Evolutionary conservation across 2,888 invertebrate genomes (phyloP).

Genomic region (Tetranychus truncatus): DNA sequence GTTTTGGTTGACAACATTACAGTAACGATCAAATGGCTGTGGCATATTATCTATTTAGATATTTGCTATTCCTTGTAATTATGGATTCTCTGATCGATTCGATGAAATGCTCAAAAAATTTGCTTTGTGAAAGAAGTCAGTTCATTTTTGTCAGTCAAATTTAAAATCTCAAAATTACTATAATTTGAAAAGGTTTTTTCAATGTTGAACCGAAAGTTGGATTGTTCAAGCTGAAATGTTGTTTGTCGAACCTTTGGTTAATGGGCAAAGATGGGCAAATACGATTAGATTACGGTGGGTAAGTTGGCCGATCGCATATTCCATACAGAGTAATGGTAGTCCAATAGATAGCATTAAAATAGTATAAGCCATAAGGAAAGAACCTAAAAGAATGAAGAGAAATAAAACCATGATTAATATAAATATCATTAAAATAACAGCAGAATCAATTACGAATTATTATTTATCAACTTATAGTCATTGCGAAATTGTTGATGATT

Average conservation of each 20-base stretch:
- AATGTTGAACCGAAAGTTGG: not conserved
- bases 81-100: too few relatives aligned
- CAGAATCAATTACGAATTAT: too few relatives aligned
- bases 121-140: too few relatives aligned
- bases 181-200: not conserved
- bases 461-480: too few relatives aligned
- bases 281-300: slow-evolving; percentile 79
- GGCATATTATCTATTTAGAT: too few relatives aligned
- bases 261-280: slow-evolving; percentile 69
- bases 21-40: too few relatives aligned
- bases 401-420: not conserved
- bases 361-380: slow-evolving; percentile 84
- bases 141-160: too few relatives aligned
- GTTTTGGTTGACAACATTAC: too few relatives aligned
- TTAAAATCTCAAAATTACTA: too few relatives aligned
- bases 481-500: too few relatives aligned
- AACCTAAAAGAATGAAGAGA: slow-evolving; percentile 42
- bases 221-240: not conserved
- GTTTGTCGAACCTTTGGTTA: slow-evolving; percentile 57
- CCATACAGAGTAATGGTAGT: slow-evolving; percentile 81
- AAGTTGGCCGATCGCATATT: slow-evolving; percentile 74
- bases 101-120: too few relatives aligned
- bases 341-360: slow-evolving; percentile 75
- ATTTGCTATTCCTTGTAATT: too few relatives aligned
- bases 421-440: not conserved